Percentiles rank a stretch among this genome's conserved stretches.
Conservation (phyloP, 2,888 invertebrate genomes). For the Hirtodrosophila trivittata region DNA sequence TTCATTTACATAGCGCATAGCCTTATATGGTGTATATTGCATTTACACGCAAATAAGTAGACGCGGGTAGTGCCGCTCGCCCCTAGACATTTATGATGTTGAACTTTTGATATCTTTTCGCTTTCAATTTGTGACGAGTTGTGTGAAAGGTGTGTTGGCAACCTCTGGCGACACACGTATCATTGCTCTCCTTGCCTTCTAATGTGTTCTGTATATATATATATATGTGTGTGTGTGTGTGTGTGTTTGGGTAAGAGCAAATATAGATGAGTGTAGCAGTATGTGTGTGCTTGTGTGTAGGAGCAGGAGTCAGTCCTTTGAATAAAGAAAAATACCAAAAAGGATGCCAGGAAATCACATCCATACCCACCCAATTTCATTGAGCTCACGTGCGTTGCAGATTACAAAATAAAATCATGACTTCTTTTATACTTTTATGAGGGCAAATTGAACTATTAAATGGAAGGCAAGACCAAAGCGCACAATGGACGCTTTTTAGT, state of each 20-base stretch:
- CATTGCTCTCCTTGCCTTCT: conserved; percentile 1
- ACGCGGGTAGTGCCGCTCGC: conserved; percentile 3
- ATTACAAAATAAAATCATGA: conserved; percentile 62
- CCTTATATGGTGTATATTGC: conserved; percentile 17
- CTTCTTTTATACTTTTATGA: conserved; percentile 71
- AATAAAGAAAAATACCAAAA: conserved; percentile 24
- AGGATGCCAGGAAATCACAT: conserved; percentile 20
- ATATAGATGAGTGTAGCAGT: too few relatives aligned
- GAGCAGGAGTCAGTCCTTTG: conserved; percentile 3
- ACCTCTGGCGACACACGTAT: conserved; percentile 15
- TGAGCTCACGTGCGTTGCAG: conserved; percentile 27
- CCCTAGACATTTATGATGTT: conserved; percentile 49
- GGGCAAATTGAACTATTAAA: conserved; percentile 65
- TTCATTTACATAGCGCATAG: conserved; percentile 66
- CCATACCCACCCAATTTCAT: conserved; percentile 22
- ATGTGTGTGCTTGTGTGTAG: conserved; percentile 2
- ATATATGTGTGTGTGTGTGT: neutral
- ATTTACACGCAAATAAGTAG: conserved; percentile 12
- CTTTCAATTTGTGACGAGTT: conserved; percentile 75
- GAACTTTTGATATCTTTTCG: conserved; percentile 61
- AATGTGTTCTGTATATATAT: conserved; percentile 2
- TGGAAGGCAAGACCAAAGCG: conserved; percentile 27
- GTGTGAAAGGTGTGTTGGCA: conserved; percentile 30
- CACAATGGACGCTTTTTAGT: neutral
- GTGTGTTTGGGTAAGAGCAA: neutral